phyloP scores from a whole-genome alignment of 2,888 invertebrate genomes.

The Phalangium opilio region DNA sequence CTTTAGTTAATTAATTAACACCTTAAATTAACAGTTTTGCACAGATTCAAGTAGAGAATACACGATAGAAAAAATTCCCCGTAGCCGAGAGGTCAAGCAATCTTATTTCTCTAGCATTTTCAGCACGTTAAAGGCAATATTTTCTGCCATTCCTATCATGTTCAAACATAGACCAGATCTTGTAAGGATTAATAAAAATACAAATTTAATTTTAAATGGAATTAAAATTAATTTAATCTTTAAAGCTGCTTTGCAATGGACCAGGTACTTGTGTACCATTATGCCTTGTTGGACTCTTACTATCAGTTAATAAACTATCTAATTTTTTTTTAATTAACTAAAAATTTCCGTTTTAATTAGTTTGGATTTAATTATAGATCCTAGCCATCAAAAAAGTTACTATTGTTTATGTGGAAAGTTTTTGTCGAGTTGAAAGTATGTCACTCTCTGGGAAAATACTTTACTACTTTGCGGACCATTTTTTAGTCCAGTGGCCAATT shows the following conservation, averaged over 20 bases:
- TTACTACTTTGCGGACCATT: slow-evolving; percentile 61
- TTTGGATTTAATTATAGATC: slow-evolving; percentile 21
- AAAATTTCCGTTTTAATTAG: background rate
- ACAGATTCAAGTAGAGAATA: slow-evolving; percentile 1
- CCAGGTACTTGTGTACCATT: slow-evolving; percentile 93
- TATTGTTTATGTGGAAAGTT: slow-evolving; percentile 85
- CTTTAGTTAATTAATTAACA: background rate
- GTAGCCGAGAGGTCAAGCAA: slow-evolving; percentile 70
- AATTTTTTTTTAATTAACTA: background rate
- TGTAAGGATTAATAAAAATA: too few relatives aligned
- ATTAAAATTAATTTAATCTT: slow-evolving; percentile 9
- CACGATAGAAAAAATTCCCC: slow-evolving; percentile 13
- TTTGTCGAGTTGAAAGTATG: slow-evolving; percentile 75
- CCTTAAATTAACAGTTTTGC: slow-evolving; percentile 1
- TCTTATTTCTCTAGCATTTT: slow-evolving; percentile 60
- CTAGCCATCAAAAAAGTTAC: slow-evolving; percentile 47
- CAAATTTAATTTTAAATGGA: slow-evolving; percentile 11
- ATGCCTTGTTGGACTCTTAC: slow-evolving; percentile 57
- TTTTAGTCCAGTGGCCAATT: slow-evolving; percentile 86
- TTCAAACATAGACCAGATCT: slow-evolving; percentile 56
- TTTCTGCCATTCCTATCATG: slow-evolving; percentile 51
- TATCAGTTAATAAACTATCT: slow-evolving; percentile 24
- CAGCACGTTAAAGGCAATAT: slow-evolving; percentile 57
- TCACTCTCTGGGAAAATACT: slow-evolving; percentile 80
- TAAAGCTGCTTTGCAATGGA: slow-evolving; percentile 67